Evolutionary conservation across 2,888 invertebrate genomes (phyloP).

Genomic region (Axea sp.): DNA sequence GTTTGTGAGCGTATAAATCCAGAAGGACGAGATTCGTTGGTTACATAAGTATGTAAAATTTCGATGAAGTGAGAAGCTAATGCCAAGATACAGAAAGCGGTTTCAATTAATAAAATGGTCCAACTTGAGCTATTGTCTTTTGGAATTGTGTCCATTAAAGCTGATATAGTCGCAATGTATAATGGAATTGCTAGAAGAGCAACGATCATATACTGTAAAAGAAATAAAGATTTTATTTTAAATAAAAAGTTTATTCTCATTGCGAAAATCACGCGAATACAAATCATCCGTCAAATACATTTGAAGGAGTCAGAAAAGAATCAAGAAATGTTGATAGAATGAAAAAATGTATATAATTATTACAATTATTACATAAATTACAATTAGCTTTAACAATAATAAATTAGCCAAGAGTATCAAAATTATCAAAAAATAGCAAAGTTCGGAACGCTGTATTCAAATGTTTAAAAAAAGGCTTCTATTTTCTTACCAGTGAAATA

Average conservation of each 20-base stretch:
- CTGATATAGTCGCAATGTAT: slow-evolving; percentile 61
- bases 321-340: too few relatives aligned
- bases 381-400: background rate
- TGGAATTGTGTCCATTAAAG: slow-evolving; percentile 58
- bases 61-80: slow-evolving; percentile 56
- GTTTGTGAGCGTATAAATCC: background rate
- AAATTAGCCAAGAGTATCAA: too few relatives aligned
- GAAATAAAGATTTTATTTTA: too few relatives aligned
- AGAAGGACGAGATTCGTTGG: slow-evolving; percentile 23
- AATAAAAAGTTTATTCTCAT: too few relatives aligned
- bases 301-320: too few relatives aligned
- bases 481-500: slow-evolving; percentile 36
- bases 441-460: too few relatives aligned
- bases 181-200: slow-evolving; percentile 44
- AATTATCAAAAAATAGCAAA: too few relatives aligned
- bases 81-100: slow-evolving; percentile 53
- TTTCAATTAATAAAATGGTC: slow-evolving; percentile 54
- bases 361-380: too few relatives aligned
- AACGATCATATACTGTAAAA: slow-evolving; percentile 52
- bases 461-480: too few relatives aligned
- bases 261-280: too few relatives aligned
- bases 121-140: slow-evolving; percentile 32
- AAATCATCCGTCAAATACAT: too few relatives aligned
- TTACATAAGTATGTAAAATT: slow-evolving; percentile 60
- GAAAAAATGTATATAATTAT: too few relatives aligned